Evolutionary conservation across 2,113 vertebrate species (phyloP).

Genomic region (Neogobius melanostomus): DNA sequence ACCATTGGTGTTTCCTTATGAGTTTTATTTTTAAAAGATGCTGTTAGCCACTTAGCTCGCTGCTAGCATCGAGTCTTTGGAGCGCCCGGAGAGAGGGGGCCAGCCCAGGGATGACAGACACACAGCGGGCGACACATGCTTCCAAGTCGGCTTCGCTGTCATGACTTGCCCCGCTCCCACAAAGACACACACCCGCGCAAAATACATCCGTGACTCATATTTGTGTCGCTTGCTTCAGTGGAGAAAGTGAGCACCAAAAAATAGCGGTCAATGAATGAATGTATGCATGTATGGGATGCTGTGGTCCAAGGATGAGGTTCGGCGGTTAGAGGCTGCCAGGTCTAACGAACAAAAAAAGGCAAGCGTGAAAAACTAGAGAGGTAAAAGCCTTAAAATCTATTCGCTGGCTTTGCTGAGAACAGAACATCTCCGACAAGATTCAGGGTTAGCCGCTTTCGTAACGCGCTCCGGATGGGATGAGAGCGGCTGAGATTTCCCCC

Average conservation of each 20-base stretch:
- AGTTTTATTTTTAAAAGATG: constrained; percentile 17
- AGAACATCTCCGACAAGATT: not conserved
- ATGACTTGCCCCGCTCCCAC: constrained; percentile 44
- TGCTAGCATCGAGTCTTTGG: constrained; percentile 33
- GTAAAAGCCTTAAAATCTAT: not conserved
- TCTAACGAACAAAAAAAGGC: not conserved
- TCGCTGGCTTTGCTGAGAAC: not conserved
- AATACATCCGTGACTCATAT: not conserved
- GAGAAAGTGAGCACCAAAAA: not conserved
- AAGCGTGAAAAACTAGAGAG: not conserved
- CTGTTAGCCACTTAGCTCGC: constrained; percentile 53
- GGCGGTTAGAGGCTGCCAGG: too few species aligned
- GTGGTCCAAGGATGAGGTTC: not conserved
- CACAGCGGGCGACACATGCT: constrained; percentile 61
- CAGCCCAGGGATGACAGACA: constrained; percentile 61
- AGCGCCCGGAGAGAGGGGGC: constrained; percentile 32
- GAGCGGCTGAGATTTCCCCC: constrained; percentile 40
- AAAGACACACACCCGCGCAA: constrained; percentile 4
- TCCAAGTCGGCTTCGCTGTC: constrained; percentile 40
- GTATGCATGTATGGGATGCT: not conserved
- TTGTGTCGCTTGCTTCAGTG: not conserved
- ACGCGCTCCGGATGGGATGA: not conserved
- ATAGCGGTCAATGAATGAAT: not conserved
- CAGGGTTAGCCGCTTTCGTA: not conserved
- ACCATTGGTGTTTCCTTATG: constrained; percentile 51